A percentile compares a stretch with the other conserved stretches of the same genome.
These are phyloP conservation scores for Scaeva pyrastri DNA, from an alignment of 2,888 invertebrate genomes.

Conservation along the genomic window DNA sequence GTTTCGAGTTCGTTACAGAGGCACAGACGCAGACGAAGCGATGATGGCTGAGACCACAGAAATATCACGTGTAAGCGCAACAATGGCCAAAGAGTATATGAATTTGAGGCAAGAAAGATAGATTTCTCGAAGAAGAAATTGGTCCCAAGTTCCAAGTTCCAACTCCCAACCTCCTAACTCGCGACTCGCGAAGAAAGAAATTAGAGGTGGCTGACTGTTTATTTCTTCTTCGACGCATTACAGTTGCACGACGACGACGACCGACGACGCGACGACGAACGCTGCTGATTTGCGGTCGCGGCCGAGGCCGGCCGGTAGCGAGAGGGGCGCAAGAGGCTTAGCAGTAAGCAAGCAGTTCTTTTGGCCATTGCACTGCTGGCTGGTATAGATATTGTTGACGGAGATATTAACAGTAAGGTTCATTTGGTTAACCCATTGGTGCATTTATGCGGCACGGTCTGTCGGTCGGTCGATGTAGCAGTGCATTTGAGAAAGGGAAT, in stretches of 20 bases:
- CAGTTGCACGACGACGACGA: slow-evolving; percentile 45
- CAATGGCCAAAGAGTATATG: slow-evolving; percentile 83
- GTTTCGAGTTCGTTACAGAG: slow-evolving; percentile 16
- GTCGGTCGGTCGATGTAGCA: no score
- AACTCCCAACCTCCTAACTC: neutral
- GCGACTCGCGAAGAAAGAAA: slow-evolving; percentile 57
- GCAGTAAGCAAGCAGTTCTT: slow-evolving; percentile 30
- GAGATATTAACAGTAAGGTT: slow-evolving; percentile 11
- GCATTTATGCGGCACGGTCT: neutral
- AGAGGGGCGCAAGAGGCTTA: no score
- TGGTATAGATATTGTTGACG: slow-evolving; percentile 26
- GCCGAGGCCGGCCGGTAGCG: no score
- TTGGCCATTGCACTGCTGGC: slow-evolving; percentile 43
- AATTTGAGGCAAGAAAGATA: slow-evolving; percentile 79
- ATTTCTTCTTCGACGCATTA: slow-evolving; percentile 67
- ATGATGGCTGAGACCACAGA: slow-evolving; percentile 39
- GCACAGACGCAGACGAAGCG: neutral
- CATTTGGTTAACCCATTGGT: neutral
- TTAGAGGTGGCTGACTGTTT: slow-evolving; percentile 67
- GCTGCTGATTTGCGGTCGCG: no score
- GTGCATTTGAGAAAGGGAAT: no score
- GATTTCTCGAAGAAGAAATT: slow-evolving; percentile 74
- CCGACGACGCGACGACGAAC: neutral
- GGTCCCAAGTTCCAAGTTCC: slow-evolving; percentile 36
- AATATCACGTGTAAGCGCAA: slow-evolving; percentile 82